Percentiles rank a stretch among this genome's conserved stretches.
These are phyloP conservation scores for Acrobasis suavella DNA, from an alignment of 2,888 invertebrate species.

Conservation along the genomic window DNA sequence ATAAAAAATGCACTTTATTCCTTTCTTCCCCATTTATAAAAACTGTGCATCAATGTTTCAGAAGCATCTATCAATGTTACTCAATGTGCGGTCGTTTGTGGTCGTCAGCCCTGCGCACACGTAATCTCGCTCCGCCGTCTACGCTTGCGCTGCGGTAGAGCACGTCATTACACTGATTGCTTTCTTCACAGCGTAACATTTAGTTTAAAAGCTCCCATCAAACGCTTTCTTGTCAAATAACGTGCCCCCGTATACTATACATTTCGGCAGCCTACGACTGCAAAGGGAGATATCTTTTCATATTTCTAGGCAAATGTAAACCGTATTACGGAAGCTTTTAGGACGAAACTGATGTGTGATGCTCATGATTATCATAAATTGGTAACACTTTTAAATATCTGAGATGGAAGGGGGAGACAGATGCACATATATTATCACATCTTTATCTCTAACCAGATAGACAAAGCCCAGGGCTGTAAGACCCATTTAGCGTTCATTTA, in stretches of 20 bases:
- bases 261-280: neutral
- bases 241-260: neutral
- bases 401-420: no score
- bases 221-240: neutral
- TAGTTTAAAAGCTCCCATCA: constrained; percentile 10
- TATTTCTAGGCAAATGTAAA: no score
- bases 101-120: neutral
- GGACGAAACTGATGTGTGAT: no score
- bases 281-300: no score
- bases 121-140: neutral
- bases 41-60: neutral
- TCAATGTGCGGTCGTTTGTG: neutral
- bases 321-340: no score
- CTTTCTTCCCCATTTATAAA: neutral
- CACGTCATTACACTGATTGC: constrained; percentile 1
- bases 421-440: no score
- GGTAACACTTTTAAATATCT: no score
- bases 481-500: no score
- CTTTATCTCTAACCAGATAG: no score
- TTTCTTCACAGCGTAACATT: constrained; percentile 13
- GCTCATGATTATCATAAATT: no score
- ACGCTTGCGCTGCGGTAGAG: neutral
- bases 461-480: no score
- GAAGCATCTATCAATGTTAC: neutral
- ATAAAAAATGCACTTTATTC: no score